These are phyloP conservation scores for Acholoe squamosa DNA, from an alignment of 2,888 invertebrate genomes.

Conservation along the genomic window DNA sequence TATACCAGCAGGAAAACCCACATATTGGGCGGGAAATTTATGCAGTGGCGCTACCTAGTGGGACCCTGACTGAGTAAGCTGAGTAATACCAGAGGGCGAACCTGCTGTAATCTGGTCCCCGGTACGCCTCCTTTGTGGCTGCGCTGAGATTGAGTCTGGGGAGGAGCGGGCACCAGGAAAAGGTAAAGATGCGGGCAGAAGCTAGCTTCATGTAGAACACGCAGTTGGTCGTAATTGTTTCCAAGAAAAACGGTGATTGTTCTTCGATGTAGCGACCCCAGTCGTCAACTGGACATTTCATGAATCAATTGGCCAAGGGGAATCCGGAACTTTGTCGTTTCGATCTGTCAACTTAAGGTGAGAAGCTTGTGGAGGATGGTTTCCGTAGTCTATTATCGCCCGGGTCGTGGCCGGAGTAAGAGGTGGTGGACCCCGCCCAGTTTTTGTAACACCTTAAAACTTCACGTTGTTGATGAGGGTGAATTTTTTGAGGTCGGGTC, in stretches of 20 bases:
- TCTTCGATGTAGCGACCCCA: neutral
- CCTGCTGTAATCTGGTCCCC: neutral
- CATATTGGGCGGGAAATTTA: neutral
- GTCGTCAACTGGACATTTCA: neutral
- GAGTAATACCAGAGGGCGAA: neutral
- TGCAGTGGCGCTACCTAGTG: neutral
- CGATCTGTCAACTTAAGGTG: neutral
- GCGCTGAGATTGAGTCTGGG: neutral
- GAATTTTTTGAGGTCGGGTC: too few species aligned
- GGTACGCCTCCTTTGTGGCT: neutral
- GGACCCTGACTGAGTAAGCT: neutral
- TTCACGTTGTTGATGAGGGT: too few species aligned
- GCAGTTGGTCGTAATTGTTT: neutral
- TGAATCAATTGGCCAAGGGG: neutral
- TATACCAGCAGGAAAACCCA: neutral
- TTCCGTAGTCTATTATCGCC: slow-evolving; percentile 1
- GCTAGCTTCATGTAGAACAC: neutral
- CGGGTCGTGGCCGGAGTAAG: neutral
- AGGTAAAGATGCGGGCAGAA: slow-evolving; percentile 37
- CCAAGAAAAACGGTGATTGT: neutral
- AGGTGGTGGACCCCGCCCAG: slow-evolving; percentile 12
- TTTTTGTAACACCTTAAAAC: neutral
- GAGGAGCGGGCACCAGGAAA: neutral
- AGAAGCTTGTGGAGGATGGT: neutral
- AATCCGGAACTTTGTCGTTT: neutral